Evolutionary conservation across 2,797 vertebrate genomes (phyloP).

Genomic region (Phyllotis vaccarum): DNA sequence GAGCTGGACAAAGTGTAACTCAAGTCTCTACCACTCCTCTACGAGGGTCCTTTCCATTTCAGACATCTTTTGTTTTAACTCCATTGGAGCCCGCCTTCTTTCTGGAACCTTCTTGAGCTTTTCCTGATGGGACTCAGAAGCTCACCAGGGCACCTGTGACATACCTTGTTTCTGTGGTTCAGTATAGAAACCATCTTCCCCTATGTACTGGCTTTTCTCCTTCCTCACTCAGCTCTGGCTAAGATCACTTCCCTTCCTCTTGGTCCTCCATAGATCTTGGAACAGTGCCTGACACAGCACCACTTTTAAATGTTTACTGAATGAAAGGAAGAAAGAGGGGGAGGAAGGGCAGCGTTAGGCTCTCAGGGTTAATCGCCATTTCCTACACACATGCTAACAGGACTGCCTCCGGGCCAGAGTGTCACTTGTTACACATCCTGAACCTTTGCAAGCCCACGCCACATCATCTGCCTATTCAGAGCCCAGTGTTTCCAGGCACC

Average conservation of each 20-base stretch:
- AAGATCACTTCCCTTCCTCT: not conserved
- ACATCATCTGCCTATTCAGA: not conserved
- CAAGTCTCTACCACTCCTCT: not conserved
- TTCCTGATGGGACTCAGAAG: not conserved
- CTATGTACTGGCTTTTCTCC: not conserved
- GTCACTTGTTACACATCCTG: conserved; percentile 7
- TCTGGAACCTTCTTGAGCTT: not conserved
- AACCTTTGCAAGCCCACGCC: not conserved
- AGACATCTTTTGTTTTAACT: not conserved
- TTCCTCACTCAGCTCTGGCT: not conserved
- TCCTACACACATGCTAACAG: not conserved
- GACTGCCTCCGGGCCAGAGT: not conserved
- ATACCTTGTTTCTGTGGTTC: not conserved
- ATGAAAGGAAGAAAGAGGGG: not conserved
- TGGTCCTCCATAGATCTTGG: not conserved
- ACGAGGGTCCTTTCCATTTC: not conserved
- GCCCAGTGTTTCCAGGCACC: not conserved
- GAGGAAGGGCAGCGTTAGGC: conserved; percentile 36
- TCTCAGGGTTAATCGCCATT: not conserved
- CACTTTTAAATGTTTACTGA: conserved; percentile 12
- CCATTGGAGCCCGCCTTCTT: too few species aligned
- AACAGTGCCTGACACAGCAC: not conserved
- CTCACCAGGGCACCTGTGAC: not conserved
- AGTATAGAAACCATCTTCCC: not conserved
- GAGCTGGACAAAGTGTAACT: not conserved